Conservation (phyloP, 1,140 invertebrate genomes). For the Cyclargus thomasi region DNA sequence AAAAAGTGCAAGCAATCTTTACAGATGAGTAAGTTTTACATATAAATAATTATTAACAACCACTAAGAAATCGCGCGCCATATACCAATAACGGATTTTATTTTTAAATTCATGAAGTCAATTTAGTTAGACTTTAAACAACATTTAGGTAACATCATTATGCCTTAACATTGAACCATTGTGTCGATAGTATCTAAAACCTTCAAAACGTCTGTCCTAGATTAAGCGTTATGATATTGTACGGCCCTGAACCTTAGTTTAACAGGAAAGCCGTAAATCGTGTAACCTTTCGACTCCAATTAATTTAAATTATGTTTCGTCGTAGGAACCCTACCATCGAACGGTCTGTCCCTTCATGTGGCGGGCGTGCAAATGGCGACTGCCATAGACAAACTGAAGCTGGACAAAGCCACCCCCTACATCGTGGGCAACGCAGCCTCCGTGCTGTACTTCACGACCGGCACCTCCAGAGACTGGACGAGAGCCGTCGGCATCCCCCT, state of each 20-base stretch:
- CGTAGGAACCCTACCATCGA: slow-evolving; percentile 53
- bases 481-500: slow-evolving; percentile 77
- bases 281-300: not conserved
- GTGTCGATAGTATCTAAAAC: not conserved
- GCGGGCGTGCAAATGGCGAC: slow-evolving; percentile 55
- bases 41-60: no score
- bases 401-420: slow-evolving; percentile 64
- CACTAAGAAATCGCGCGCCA: no score
- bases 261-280: slow-evolving; percentile 9
- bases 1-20: no score
- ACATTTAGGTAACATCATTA: not conserved
- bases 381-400: slow-evolving; percentile 64
- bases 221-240: slow-evolving; percentile 3
- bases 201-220: not conserved
- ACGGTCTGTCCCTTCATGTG: slow-evolving; percentile 46
- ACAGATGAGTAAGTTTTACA: no score
- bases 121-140: not conserved
- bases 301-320: not conserved
- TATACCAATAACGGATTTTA: no score
- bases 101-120: no score
- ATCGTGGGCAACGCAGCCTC: slow-evolving; percentile 78
- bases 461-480: slow-evolving; percentile 81
- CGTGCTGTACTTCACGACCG: slow-evolving; percentile 74
- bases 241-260: not conserved
- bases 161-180: not conserved